phyloP scores from a whole-genome alignment of 2,888 invertebrate genomes.

The Calliopum simillimum region DNA sequence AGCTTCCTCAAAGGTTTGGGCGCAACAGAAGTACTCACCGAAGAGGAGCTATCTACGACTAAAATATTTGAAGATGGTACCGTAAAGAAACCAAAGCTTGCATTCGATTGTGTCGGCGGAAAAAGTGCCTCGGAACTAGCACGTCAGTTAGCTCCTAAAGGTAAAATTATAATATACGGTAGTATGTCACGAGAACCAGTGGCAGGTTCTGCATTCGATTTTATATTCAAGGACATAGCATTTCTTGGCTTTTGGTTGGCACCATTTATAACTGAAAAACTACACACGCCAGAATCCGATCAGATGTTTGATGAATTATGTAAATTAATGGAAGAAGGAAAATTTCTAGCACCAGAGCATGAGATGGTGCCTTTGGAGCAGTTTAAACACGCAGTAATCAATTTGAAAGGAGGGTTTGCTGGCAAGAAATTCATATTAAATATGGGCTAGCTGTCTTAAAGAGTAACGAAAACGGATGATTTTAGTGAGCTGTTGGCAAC shows the following conservation, averaged over 20 bases:
- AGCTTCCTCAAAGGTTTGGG: constrained; percentile 78
- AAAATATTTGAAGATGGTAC: constrained; percentile 69
- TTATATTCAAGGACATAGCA: constrained; percentile 86
- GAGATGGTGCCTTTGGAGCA: constrained; percentile 78
- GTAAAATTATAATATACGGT: constrained; percentile 94
- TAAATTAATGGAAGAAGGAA: constrained; percentile 75
- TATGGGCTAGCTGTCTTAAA: constrained; percentile 41
- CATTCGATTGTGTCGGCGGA: constrained; percentile 94
- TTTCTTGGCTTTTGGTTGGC: constrained; percentile 91
- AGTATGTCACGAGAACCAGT: constrained; percentile 92
- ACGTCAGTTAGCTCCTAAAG: constrained; percentile 76
- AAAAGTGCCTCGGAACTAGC: constrained; percentile 85
- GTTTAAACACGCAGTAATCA: constrained; percentile 79
- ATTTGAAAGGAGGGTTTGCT: constrained; percentile 78
- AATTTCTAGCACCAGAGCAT: constrained; percentile 78
- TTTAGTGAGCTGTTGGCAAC: too few relatives aligned
- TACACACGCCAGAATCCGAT: constrained; percentile 69
- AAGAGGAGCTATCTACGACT: constrained; percentile 78
- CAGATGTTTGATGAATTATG: constrained; percentile 83
- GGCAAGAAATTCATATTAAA: constrained; percentile 80
- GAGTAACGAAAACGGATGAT: too few relatives aligned
- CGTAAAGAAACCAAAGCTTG: constrained; percentile 79
- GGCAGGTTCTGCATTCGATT: constrained; percentile 79
- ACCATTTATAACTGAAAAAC: constrained; percentile 79
- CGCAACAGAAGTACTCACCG: constrained; percentile 86